A percentile compares a stretch with the other conserved stretches of the same genome.
Evolutionary conservation across 2,888 invertebrate species (phyloP).

Genomic region (Chirona hameri): DNA sequence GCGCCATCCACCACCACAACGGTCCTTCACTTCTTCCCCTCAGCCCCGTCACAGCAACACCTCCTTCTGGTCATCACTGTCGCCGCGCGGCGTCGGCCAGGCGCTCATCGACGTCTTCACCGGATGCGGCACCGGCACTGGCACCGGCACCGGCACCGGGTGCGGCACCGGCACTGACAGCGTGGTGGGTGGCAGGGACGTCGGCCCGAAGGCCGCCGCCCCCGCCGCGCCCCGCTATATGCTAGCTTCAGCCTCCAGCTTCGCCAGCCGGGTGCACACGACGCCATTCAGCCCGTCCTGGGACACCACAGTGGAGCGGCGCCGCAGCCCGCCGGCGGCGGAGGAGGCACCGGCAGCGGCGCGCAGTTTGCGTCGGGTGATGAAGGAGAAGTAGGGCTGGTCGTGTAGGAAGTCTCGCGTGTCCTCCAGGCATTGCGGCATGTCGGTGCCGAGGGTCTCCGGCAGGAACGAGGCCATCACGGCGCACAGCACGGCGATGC

Average conservation of each 20-base stretch:
- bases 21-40: too few relatives aligned
- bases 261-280: not conserved
- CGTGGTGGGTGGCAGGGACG: not conserved
- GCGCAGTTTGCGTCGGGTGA: not conserved
- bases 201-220: not conserved
- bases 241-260: not conserved
- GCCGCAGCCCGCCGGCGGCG: not conserved
- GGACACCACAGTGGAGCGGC: not conserved
- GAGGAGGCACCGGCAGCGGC: not conserved
- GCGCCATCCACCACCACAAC: too few relatives aligned
- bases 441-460: conserved; percentile 41
- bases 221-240: conserved; percentile 1
- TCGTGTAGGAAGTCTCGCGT: conserved; percentile 36
- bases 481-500: conserved; percentile 38
- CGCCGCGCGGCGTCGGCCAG: too few relatives aligned
- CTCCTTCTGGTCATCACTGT: not conserved
- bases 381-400: conserved; percentile 37
- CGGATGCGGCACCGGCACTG: not conserved
- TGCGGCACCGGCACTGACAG: not conserved
- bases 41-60: not conserved
- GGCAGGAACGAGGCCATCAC: conserved; percentile 41
- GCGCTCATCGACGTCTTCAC: too few relatives aligned
- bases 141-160: not conserved
- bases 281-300: not conserved
- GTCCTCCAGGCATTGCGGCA: conserved; percentile 40